These are phyloP conservation scores for Pseudococcus longispinus DNA, from an alignment of 2,888 invertebrate genomes.

Conservation along the genomic window DNA sequence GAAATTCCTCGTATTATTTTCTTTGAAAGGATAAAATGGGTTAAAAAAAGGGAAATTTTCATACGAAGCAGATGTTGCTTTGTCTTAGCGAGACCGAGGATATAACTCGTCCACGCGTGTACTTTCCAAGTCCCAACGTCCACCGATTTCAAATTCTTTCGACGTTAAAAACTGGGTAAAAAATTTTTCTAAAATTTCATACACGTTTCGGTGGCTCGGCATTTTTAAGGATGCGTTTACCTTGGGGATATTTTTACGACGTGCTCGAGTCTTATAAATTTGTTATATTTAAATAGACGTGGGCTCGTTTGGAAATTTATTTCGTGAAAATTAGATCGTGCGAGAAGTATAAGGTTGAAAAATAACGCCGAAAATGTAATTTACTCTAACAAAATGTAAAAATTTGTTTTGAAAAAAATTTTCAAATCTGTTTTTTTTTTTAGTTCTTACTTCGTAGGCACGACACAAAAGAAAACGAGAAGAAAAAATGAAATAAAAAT, in stretches of 20 bases:
- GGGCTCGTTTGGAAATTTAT: constrained; percentile 31
- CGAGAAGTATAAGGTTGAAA: not conserved
- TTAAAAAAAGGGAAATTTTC: not conserved
- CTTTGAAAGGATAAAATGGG: not conserved
- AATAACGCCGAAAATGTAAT: constrained; percentile 12
- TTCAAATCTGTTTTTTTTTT: not conserved
- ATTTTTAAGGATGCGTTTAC: constrained; percentile 19
- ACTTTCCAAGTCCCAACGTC: not conserved
- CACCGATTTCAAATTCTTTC: not conserved
- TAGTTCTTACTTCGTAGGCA: not conserved
- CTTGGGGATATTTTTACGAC: constrained; percentile 31
- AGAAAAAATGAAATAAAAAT: not conserved
- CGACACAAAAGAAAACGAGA: not conserved
- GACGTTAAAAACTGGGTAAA: not conserved
- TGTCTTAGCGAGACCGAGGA: not conserved
- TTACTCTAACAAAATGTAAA: not conserved
- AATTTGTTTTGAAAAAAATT: not conserved
- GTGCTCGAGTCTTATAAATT: constrained; percentile 26
- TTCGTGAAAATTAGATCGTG: constrained; percentile 24
- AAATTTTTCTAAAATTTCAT: not conserved
- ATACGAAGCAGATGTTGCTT: not conserved
- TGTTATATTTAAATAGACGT: constrained; percentile 31
- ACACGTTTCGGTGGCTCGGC: not conserved
- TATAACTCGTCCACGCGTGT: not conserved
- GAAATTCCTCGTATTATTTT: not conserved